phyloP scores from a whole-genome alignment of 2,888 invertebrate species.

The Lutraria lutraria region DNA sequence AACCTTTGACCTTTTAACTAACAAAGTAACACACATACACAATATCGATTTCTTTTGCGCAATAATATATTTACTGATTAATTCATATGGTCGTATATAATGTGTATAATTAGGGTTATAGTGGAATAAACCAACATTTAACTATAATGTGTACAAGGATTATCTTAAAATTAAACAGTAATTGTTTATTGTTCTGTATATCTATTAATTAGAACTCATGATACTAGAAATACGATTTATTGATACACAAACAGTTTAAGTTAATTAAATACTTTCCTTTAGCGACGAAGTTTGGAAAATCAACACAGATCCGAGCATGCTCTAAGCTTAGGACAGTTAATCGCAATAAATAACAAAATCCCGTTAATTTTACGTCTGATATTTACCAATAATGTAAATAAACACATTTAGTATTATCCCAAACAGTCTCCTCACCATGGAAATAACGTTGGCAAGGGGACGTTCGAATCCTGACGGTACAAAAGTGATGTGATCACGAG shows the following conservation, averaged over 20 bases:
- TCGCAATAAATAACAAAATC: not conserved
- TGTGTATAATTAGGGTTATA: not conserved
- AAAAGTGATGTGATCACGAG: not conserved
- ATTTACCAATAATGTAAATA: slow-evolving; percentile 1
- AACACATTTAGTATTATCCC: not conserved
- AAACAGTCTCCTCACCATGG: not conserved
- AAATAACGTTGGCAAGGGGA: not conserved
- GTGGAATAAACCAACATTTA: not conserved
- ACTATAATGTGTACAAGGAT: not conserved
- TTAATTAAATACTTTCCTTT: not conserved
- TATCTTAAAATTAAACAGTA: not conserved
- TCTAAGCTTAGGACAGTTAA: not conserved
- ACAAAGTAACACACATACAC: not conserved
- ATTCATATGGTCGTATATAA: too few species aligned
- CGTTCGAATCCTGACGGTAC: not conserved
- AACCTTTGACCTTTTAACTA: not conserved
- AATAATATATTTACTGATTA: not conserved
- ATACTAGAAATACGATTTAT: not conserved
- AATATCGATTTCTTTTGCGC: not conserved
- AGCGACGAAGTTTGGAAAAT: not conserved
- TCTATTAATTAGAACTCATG: not conserved
- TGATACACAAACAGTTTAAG: not conserved
- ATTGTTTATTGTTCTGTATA: not conserved
- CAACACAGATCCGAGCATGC: not conserved
- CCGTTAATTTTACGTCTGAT: not conserved